Percentiles rank a stretch among this genome's conserved stretches.
phyloP scores from a whole-genome alignment of 1,140 invertebrate species.

The Atta cephalotes region DNA sequence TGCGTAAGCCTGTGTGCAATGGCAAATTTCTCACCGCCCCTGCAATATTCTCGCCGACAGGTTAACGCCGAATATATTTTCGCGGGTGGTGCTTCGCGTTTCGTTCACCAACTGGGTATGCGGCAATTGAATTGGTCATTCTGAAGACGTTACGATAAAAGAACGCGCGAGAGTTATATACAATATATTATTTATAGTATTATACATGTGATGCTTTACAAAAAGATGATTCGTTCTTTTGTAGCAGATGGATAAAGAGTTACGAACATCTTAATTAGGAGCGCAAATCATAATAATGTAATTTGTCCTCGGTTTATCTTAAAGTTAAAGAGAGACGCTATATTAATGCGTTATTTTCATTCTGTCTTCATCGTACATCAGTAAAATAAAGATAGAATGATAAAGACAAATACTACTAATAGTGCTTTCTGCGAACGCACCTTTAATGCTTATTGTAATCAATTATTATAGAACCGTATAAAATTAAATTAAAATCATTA shows the following conservation, averaged over 20 bases:
- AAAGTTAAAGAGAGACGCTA: too few species aligned
- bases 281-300: not conserved
- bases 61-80: conserved; percentile 69
- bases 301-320: not conserved
- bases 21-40: conserved; percentile 74
- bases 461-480: not conserved
- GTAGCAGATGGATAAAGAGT: not conserved
- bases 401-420: too few species aligned
- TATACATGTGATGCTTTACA: not conserved
- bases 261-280: not conserved
- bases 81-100: conserved; percentile 33
- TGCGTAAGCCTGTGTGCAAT: conserved; percentile 55
- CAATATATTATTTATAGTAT: not conserved
- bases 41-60: conserved; percentile 70
- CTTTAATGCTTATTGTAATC: not conserved
- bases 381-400: too few species aligned
- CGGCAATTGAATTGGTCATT: conserved; percentile 31
- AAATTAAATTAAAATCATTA: not conserved
- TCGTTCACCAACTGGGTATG: not conserved
- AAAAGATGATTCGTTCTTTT: not conserved
- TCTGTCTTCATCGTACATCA: too few species aligned
- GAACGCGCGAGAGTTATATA: not conserved
- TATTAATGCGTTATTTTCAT: too few species aligned
- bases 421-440: too few species aligned
- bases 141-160: conserved; percentile 10